Conservation (phyloP, 2,888 invertebrate genomes). For the Unio delphinus region DNA sequence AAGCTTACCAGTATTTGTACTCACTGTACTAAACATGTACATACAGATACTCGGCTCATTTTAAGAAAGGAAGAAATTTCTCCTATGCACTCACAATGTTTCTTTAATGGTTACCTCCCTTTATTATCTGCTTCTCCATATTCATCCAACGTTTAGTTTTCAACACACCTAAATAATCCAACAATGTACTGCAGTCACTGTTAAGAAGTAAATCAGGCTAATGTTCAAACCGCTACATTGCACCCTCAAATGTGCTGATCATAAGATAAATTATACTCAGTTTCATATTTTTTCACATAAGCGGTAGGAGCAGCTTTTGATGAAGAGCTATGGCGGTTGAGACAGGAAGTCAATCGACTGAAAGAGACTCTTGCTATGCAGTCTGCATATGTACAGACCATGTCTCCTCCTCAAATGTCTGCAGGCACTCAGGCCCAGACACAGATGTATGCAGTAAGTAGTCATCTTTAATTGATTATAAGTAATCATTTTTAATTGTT, state of each 20-base stretch:
- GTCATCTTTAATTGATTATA: too few relatives aligned
- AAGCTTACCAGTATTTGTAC: too few relatives aligned
- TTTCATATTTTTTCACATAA: constrained; percentile 14
- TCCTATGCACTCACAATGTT: too few relatives aligned
- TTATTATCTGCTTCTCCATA: too few relatives aligned
- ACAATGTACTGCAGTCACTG: too few relatives aligned
- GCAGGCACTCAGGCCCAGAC: constrained; percentile 41
- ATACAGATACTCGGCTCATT: too few relatives aligned
- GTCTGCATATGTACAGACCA: constrained; percentile 59
- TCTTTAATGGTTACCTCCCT: too few relatives aligned
- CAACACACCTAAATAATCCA: too few relatives aligned
- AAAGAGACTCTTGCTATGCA: constrained; percentile 65
- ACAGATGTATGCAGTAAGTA: constrained; percentile 6
- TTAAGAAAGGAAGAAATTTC: too few relatives aligned
- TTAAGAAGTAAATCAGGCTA: background rate
- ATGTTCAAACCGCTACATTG: background rate
- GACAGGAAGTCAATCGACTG: constrained; percentile 61
- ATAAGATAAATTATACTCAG: background rate
- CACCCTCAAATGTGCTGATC: background rate
- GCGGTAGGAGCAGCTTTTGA: constrained; percentile 48
- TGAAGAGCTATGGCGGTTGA: constrained; percentile 56
- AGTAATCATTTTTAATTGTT: too few relatives aligned
- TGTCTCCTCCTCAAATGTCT: constrained; percentile 40
- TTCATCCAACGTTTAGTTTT: too few relatives aligned
- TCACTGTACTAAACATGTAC: too few relatives aligned